Base-by-base conservation (phyloP, 1,140 invertebrate genomes). In the Scylla paramamosain region DNA sequence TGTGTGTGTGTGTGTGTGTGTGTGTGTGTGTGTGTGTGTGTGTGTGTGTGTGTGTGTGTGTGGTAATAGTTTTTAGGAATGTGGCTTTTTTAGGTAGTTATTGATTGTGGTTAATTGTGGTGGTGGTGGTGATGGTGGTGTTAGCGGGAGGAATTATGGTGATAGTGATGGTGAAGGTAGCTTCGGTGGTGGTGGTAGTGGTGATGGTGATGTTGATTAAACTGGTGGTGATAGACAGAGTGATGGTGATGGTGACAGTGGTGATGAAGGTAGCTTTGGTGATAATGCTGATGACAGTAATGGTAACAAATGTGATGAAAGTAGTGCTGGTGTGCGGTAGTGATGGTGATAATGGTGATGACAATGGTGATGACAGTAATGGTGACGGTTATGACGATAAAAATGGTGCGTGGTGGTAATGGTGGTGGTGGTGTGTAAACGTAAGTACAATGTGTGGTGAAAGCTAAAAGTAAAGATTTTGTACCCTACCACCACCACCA, bases 1-100 rank as follows among this genome's bases (percentile, higher is more conserved):
- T 77, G 67, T 77, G 67, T 67, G 67, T 77, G 67, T 77, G 67
- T 67, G 67, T 77, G 67, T 77, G 67, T 67, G 67, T 77, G 67
- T 77, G 67, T 77, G 67, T 77, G 67, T 77, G 67, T 77, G 67
- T 77, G 67, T 77, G 67, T 77, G 67, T 77, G 67, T 77, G 67
- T 77, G 67, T 77, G 67, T 77, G 67, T 77, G 67, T 77, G 67
- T 77, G 67, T 77, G 67, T 77, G 67, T 77, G 8, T 2, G 67
- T 25, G 25, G 20, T 25, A 1, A 7, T 77, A 7, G 6, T 52
- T 14, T 52, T 7, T 52, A 25, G 3, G 10, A 67, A 67, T 16
- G 59, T 14, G 20, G 6, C 48, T 52, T 52, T 52, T 52, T 52
- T 6, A 7, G 6, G 48, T 52, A 67, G 59, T 67, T 67, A 67